phyloP scores from a whole-genome alignment of 2,888 invertebrate genomes.

The Pteria penguin region DNA sequence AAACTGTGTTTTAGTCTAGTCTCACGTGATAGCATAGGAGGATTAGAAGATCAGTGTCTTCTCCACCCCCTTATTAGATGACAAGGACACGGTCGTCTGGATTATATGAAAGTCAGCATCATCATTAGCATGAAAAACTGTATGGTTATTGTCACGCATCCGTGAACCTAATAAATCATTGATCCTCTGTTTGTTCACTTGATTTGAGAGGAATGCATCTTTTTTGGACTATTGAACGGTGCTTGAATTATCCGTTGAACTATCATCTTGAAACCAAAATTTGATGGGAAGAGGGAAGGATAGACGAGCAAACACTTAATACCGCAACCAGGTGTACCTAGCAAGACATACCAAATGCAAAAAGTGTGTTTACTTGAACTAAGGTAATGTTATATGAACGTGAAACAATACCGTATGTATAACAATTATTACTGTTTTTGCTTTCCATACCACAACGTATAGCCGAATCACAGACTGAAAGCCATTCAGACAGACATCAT shows the following conservation, averaged over 20 bases:
- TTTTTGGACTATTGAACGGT: conserved; percentile 40
- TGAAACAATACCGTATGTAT: too few species aligned
- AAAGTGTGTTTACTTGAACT: conserved; percentile 38
- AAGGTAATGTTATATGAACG: too few species aligned
- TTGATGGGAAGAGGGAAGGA: too few species aligned
- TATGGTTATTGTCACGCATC: too few species aligned
- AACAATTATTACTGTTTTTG: too few species aligned
- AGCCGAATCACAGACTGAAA: too few species aligned
- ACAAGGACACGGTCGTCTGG: conserved; percentile 42
- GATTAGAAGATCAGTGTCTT: conserved; percentile 67
- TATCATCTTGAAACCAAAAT: conserved; percentile 41
- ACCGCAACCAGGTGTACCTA: too few species aligned
- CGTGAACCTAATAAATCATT: conserved; percentile 44
- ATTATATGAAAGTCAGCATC: conserved; percentile 60
- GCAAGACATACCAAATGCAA: too few species aligned
- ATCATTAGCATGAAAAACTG: conserved; percentile 43
- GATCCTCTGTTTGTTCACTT: conserved; percentile 58
- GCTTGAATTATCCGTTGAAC: conserved; percentile 40
- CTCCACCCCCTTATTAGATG: conserved; percentile 41
- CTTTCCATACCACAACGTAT: too few species aligned
- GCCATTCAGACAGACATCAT: too few species aligned
- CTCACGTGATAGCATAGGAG: conserved; percentile 56
- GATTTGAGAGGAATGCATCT: conserved; percentile 53
- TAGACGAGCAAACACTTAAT: too few species aligned
- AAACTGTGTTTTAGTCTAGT: conserved; percentile 1